Base-by-base conservation (phyloP, 2,797 vertebrate species). In the Acrocephalus scirpaceus region DNA sequence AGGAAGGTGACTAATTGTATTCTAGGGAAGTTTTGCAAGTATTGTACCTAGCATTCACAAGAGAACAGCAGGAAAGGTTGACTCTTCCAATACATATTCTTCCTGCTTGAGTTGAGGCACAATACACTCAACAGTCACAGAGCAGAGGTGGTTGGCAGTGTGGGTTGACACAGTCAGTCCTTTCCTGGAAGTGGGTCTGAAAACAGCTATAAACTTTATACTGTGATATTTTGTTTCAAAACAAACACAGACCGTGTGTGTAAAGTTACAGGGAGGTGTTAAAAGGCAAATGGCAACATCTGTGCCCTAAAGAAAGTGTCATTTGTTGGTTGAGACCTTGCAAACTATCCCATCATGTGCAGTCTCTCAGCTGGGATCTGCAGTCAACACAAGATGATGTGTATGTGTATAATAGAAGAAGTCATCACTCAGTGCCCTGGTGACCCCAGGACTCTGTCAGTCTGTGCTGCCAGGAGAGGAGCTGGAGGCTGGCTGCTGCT, bases 121-220 rank as follows among this genome's bases (percentile, higher is more conserved):
- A 66, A 19, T 3, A n/a, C 57, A 75, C 66, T 83, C 62, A 77
- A 25, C 53, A 72, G 60, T 47, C 54, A 61, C 10, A 8, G 30
- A 60, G 54, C 7, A 94, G 86, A 87, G 34, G 1, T 65, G 42
- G 11, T 75, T 50, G 91, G 32, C 5, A 6, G 82, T 76, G 67
- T 64, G 54, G 51, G 22, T 15, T 93, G 84, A 94, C 86, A 92
- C 16, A 62, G 17, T 22, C 50, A 79, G 50, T 60, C 64, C 67
- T 92, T 97, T 97, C 96, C 95, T 97, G 97, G 96, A 97, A 97
- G 83, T 76, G 67, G 40, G 66, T 88, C 82, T 84, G 75, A 97
- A 71, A 77, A 94, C 47, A 92, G 73, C 84, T 96, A 92, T 95
- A 96, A 97, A 96, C 81, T 95, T 57, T 83, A 74, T 77, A 32